Percentiles rank a stretch among this genome's conserved stretches.
Conservation (phyloP, 2,113 vertebrate genomes). For the Gobiocypris rarus region DNA sequence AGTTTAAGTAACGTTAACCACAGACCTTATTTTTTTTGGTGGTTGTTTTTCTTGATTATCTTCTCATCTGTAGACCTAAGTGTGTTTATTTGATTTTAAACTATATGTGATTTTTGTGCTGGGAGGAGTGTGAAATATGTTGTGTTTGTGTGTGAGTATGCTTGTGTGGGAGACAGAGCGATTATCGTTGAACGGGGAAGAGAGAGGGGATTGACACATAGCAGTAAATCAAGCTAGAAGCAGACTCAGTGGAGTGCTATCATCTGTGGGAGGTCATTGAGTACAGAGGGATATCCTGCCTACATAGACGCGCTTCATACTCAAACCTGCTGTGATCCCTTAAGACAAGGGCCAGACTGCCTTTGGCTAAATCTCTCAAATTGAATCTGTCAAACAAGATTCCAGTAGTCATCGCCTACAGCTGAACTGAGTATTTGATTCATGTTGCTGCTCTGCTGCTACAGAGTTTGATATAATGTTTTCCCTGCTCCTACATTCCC, state of each 20-base stretch:
- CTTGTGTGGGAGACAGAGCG: neutral
- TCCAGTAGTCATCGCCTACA: conserved; percentile 27
- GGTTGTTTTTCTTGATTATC: neutral
- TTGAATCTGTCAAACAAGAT: conserved; percentile 41
- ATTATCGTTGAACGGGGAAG: neutral
- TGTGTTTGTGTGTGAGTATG: conserved; percentile 4
- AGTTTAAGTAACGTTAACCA: neutral
- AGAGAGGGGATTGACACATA: neutral
- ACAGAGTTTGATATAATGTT: neutral
- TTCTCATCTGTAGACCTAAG: neutral
- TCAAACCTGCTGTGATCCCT: conserved; percentile 22
- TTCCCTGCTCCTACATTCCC: neutral
- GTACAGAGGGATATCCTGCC: conserved; percentile 31
- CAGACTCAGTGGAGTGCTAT: conserved; percentile 56
- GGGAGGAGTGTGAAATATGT: conserved; percentile 7
- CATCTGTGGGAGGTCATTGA: conserved; percentile 42
- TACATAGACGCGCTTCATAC: neutral
- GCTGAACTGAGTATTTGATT: conserved; percentile 24
- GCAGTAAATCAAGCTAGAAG: too few species aligned
- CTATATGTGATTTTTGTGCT: neutral
- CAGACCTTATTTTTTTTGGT: neutral
- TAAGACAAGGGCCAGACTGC: conserved; percentile 18
- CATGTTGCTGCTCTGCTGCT: neutral
- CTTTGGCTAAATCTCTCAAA: conserved; percentile 26
- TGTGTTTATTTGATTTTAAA: neutral